phyloP scores from a whole-genome alignment of 2,888 invertebrate species.

The Pollenia griseotomentosa region DNA sequence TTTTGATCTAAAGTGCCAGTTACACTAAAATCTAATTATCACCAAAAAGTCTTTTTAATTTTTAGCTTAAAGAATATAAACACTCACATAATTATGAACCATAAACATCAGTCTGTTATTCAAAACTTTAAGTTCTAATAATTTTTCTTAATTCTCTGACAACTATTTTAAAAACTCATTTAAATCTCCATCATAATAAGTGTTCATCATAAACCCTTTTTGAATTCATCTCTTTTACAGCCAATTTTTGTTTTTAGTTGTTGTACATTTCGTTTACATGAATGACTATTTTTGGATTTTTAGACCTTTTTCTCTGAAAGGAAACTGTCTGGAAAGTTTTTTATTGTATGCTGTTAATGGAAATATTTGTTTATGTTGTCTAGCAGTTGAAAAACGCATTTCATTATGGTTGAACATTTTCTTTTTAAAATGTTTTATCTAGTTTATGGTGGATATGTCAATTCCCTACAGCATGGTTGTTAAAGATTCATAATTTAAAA shows the following conservation, averaged over 20 bases:
- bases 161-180: constrained; percentile 67
- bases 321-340: constrained; percentile 73
- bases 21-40: too few relatives aligned
- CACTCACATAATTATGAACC: background rate
- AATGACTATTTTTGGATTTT: constrained; percentile 47
- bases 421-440: constrained; percentile 2
- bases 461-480: too few relatives aligned
- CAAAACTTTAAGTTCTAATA: background rate
- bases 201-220: constrained; percentile 65
- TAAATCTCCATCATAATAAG: constrained; percentile 60
- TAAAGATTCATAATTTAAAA: background rate
- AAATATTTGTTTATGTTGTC: constrained; percentile 59
- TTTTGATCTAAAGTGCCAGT: too few relatives aligned
- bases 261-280: constrained; percentile 48
- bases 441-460: constrained; percentile 2
- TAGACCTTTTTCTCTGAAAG: constrained; percentile 9
- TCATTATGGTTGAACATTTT: constrained; percentile 46
- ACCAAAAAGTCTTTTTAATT: too few relatives aligned
- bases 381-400: constrained; percentile 53
- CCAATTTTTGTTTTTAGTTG: background rate
- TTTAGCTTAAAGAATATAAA: background rate
- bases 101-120: background rate
- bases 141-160: constrained; percentile 2
- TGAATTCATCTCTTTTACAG: background rate
- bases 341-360: constrained; percentile 60